Evolutionary conservation across 1,140 invertebrate genomes (phyloP).

Genomic region (Platorchestia sp.): DNA sequence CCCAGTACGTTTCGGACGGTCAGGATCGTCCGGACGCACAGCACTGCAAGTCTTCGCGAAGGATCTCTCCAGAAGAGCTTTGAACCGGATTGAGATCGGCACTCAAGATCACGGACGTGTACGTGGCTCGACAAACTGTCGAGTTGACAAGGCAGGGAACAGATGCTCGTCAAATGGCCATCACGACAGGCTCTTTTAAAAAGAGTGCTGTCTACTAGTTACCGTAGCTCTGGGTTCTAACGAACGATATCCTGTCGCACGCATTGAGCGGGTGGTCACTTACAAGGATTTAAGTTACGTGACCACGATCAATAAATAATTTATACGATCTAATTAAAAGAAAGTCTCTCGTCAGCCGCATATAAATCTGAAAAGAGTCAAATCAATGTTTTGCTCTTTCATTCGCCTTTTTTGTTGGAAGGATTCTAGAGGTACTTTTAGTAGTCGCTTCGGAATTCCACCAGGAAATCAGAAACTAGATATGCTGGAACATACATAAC

Average conservation of each 20-base stretch:
- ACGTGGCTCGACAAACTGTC: neutral
- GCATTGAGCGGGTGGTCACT: neutral
- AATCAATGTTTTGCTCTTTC: neutral
- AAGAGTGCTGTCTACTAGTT: neutral
- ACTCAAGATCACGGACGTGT: neutral
- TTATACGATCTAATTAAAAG: neutral
- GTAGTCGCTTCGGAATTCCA: neutral
- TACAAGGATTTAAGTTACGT: neutral
- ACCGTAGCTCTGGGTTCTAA: neutral
- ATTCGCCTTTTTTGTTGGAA: neutral
- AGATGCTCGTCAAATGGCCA: neutral
- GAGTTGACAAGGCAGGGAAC: neutral
- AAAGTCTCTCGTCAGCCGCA: neutral
- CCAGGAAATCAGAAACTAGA: neutral
- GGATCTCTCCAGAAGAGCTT: neutral
- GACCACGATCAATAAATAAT: neutral
- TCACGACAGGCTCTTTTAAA: neutral
- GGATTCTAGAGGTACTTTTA: neutral
- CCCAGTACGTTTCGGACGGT: neutral
- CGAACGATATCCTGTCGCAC: neutral
- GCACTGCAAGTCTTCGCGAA: conserved; percentile 5
- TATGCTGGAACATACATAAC: neutral
- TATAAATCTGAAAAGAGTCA: neutral
- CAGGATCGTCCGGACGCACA: neutral
- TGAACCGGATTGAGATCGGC: neutral